These are phyloP conservation scores for Salvator merianae DNA, from an alignment of 2,113 vertebrate species.

Conservation along the genomic window DNA sequence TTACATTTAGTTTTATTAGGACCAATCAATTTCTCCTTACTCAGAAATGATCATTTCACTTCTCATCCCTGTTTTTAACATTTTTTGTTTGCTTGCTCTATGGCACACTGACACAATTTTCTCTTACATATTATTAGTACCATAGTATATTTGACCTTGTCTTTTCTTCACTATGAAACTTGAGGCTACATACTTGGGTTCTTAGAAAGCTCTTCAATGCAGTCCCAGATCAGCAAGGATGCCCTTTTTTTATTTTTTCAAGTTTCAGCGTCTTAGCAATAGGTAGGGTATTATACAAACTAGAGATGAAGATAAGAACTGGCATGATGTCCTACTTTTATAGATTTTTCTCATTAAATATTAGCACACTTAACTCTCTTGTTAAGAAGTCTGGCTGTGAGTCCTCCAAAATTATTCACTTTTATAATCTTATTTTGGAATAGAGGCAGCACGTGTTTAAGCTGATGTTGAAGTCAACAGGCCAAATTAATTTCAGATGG, in stretches of 20 bases:
- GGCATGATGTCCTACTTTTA: neutral
- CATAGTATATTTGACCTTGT: too few species aligned
- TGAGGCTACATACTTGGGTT: too few species aligned
- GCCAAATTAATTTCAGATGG: neutral
- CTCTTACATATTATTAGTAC: slow-evolving; percentile 8
- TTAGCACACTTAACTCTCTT: neutral
- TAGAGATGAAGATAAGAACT: too few species aligned
- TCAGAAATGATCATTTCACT: neutral
- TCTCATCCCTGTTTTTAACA: neutral
- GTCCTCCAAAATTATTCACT: slow-evolving; percentile 15
- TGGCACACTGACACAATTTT: neutral
- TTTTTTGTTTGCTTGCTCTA: neutral
- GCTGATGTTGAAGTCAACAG: neutral
- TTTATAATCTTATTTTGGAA: neutral
- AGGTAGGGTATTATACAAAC: too few species aligned
- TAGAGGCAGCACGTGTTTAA: slow-evolving; percentile 6
- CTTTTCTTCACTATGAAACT: too few species aligned
- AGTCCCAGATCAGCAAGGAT: too few species aligned
- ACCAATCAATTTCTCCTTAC: neutral
- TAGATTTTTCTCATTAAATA: neutral
- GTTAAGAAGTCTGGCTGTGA: slow-evolving; percentile 31
- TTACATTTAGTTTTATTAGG: neutral
- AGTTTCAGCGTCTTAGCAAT: too few species aligned
- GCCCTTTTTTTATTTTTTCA: too few species aligned
- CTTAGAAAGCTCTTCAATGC: too few species aligned